phyloP scores from a whole-genome alignment of 2,113 vertebrate genomes.

The Vidua chalybeata region DNA sequence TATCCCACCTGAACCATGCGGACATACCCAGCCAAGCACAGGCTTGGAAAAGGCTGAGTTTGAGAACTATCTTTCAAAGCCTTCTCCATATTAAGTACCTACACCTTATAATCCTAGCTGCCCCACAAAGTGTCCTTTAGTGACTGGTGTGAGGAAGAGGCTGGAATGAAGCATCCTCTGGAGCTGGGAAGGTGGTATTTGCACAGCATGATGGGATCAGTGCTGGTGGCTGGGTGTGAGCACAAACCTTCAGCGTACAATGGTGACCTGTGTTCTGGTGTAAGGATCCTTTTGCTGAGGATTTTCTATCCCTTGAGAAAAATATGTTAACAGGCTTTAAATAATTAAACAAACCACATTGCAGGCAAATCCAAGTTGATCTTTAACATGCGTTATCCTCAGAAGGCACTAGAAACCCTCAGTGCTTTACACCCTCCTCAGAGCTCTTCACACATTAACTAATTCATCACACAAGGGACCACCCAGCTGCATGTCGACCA shows the following conservation, averaged over 20 bases:
- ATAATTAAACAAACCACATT: constrained; percentile 53
- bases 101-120: not conserved
- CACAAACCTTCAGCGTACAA: not conserved
- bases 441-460: not conserved
- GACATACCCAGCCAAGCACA: not conserved
- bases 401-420: not conserved
- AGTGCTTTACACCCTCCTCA: not conserved
- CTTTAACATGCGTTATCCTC: constrained; percentile 37
- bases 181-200: not conserved
- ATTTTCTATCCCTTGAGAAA: constrained; percentile 33
- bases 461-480: constrained; percentile 13
- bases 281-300: not conserved
- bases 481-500: not conserved
- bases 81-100: not conserved
- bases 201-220: rapidly evolving
- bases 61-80: not conserved
- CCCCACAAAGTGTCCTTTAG: not conserved
- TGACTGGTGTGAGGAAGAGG: not conserved
- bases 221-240: not conserved
- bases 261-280: not conserved
- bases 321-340: constrained; percentile 36
- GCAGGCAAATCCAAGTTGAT: not conserved
- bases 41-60: not conserved
- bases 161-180: not conserved
- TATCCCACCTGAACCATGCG: not conserved